phyloP scores from a whole-genome alignment of 1,140 invertebrate genomes.

The Leptestheria dahalacensis region DNA sequence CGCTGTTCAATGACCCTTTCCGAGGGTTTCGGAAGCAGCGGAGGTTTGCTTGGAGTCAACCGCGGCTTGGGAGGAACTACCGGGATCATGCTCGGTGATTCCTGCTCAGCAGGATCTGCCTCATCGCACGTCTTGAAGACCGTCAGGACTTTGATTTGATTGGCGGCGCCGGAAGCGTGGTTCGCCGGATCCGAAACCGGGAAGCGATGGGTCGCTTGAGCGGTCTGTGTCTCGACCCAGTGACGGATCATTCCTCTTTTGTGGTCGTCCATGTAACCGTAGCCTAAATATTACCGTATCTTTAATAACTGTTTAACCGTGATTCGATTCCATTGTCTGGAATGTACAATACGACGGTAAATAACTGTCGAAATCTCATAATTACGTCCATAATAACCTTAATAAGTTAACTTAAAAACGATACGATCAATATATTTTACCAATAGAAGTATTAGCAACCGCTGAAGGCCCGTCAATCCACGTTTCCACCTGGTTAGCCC shows the following conservation, averaged over 20 bases:
- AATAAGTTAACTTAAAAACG: no score
- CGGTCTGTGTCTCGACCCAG: slow-evolving; percentile 74
- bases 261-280: slow-evolving; percentile 77
- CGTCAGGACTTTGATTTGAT: slow-evolving; percentile 37
- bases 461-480: slow-evolving; percentile 74
- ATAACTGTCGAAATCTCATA: no score
- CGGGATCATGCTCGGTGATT: background rate
- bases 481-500: slow-evolving; percentile 67
- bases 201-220: slow-evolving; percentile 15
- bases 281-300: no score
- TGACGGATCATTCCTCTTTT: slow-evolving; percentile 84
- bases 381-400: no score
- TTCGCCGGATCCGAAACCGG: background rate
- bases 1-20: background rate
- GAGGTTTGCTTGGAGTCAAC: no score
- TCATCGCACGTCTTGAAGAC: slow-evolving; percentile 46
- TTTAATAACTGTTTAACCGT: no score
- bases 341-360: no score
- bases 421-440: slow-evolving; percentile 30
- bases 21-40: no score
- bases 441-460: slow-evolving; percentile 23
- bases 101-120: background rate
- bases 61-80: slow-evolving; percentile 1
- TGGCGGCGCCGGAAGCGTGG: background rate
- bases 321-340: no score